These are phyloP conservation scores for Phortica magna DNA, from an alignment of 2,888 invertebrate genomes.

Conservation along the genomic window DNA sequence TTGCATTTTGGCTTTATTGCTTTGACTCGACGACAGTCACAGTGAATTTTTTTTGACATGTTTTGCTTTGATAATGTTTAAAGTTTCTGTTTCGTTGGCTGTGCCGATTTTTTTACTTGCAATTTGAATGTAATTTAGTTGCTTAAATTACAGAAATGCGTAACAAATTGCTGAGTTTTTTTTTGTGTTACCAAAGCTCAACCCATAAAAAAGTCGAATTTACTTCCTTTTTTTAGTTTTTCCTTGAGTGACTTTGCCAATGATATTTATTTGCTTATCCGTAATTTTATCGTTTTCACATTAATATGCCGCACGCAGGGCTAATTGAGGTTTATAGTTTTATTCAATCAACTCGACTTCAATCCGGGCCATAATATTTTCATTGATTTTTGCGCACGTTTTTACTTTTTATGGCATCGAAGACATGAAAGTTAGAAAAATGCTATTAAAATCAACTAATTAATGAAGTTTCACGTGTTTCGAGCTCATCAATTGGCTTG, in stretches of 20 bases:
- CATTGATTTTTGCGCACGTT: not conserved
- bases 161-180: not conserved
- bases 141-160: not conserved
- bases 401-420: not conserved
- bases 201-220: too few species aligned
- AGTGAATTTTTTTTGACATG: not conserved
- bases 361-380: not conserved
- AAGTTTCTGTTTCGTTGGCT: conserved; percentile 4
- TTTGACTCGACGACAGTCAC: too few species aligned
- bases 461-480: not conserved
- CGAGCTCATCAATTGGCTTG: too few species aligned
- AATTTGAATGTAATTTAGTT: not conserved
- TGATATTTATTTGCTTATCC: not conserved
- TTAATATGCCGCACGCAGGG: conserved; percentile 6
- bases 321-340: not conserved
- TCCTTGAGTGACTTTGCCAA: too few species aligned
- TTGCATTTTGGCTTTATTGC: not conserved
- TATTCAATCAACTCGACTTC: too few species aligned
- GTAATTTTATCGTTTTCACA: conserved; percentile 3
- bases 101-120: not conserved
- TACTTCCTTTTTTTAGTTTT: too few species aligned
- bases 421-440: too few species aligned
- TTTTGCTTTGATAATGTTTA: not conserved
- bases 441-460: not conserved
- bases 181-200: too few species aligned